Percentiles rank a stretch among this genome's conserved stretches.
These are phyloP conservation scores for Lampris megalopsis DNA, from an alignment of 2,113 vertebrate genomes.

Conservation along the genomic window DNA sequence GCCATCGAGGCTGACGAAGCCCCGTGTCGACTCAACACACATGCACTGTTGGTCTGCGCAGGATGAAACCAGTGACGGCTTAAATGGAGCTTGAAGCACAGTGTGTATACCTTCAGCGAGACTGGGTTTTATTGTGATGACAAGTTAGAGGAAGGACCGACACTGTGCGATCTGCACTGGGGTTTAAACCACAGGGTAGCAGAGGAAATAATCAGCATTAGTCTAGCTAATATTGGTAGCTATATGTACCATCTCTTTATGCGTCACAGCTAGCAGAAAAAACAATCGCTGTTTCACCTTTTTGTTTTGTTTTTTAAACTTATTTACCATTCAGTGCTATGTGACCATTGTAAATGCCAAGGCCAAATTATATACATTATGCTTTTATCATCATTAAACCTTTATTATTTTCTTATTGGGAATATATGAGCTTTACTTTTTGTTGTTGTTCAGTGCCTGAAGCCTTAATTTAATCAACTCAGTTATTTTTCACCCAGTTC, in stretches of 20 bases:
- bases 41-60: neutral
- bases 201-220: neutral
- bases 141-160: neutral
- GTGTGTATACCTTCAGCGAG: neutral
- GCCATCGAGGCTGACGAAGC: too few relatives aligned
- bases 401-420: neutral
- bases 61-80: neutral
- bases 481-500: neutral
- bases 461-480: constrained; percentile 8
- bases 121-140: too few relatives aligned
- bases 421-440: neutral
- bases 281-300: neutral
- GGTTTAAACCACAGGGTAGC: neutral
- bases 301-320: neutral
- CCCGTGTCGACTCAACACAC: neutral
- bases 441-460: neutral
- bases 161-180: neutral
- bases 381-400: neutral
- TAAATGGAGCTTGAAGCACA: neutral
- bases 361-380: neutral
- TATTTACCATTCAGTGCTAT: neutral
- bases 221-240: neutral
- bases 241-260: neutral
- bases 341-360: neutral
- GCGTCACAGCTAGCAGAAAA: neutral